Base-by-base conservation (phyloP, 2,888 invertebrate species). In the Amphipyra tragopoginis region DNA sequence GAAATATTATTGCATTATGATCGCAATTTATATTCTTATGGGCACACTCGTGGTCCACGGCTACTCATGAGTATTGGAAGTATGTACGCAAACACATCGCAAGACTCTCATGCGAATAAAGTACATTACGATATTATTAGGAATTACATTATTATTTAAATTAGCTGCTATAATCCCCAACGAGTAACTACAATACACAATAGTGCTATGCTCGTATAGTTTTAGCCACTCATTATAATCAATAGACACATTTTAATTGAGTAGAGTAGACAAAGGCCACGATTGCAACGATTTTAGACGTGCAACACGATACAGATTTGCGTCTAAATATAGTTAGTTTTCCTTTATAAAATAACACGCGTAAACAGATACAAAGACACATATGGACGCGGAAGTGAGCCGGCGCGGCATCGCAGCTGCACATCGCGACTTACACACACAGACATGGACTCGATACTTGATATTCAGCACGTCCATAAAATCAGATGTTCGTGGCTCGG, bases 351-450 rank as follows among this genome's bases (percentile, higher is more conserved):
- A 54, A 58, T 39, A 21, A 57, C 55, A 65, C 45, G 21, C 38
- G 57, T 61, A 64, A 52, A 69, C 50, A 65, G 26, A 74, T 39
- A 10, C 15, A 80, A 73, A 62, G 66, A 70, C 65, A 71, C 67
- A 78, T 62, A 71, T 82, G 86, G 59, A 75, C 53, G 60, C 76
- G 77, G 77, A 78, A 77, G 65, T 73, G 61, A 62, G 40, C 7
- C 79, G 69, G 75, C 29, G 29, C 29, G 29, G 6, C 72, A 75
- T 81, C 83, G 83, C 89, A 91, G 88, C 87, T 90, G 91, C 91
- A 88, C 85, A 55, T 61, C 63, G 61, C 57, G 42, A 34, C 53
- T 50, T 78, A 82, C 83, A 75, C 74, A 74, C 79, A 77, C 77
- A 76, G 72, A 72, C 78, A 72, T 11, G 54, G n/a, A 49, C 43